Conservation (phyloP, 1,140 invertebrate species). For the Aporrectodea caliginosa region DNA sequence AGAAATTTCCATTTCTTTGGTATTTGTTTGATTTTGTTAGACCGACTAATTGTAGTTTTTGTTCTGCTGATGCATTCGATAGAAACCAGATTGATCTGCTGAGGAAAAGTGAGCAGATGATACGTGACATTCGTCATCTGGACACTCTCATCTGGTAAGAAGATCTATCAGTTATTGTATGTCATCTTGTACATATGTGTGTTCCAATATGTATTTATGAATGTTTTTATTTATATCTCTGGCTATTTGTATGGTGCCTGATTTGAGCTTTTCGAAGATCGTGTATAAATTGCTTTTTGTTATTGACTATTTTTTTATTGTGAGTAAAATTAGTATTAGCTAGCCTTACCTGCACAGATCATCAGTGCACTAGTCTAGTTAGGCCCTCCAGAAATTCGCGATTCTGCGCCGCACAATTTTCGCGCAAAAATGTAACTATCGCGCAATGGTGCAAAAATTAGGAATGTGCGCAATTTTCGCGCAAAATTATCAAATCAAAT, state of each 20-base stretch:
- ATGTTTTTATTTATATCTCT: neutral
- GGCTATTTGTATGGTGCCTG: neutral
- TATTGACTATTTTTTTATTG: neutral
- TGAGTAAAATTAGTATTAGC: neutral
- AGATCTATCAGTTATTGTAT: slow-evolving; percentile 5
- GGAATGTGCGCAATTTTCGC: no score
- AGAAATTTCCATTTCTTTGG: no score
- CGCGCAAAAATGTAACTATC: no score
- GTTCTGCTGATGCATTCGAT: neutral
- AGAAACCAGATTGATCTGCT: slow-evolving; percentile 74
- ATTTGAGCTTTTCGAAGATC: neutral
- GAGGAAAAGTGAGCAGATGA: slow-evolving; percentile 81
- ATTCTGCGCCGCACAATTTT: no score
- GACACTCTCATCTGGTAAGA: slow-evolving; percentile 71
- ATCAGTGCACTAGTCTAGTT: no score
- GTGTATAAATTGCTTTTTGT: neutral
- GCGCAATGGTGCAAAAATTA: no score
- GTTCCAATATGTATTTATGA: neutral
- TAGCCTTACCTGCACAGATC: neutral
- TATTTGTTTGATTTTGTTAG: no score
- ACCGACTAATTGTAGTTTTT: no score
- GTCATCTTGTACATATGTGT: neutral
- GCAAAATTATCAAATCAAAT: no score
- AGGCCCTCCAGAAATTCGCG: no score
- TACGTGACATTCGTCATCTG: slow-evolving; percentile 86